phyloP scores from a whole-genome alignment of 1,140 invertebrate genomes.

The Conopomorpha cramerella region DNA sequence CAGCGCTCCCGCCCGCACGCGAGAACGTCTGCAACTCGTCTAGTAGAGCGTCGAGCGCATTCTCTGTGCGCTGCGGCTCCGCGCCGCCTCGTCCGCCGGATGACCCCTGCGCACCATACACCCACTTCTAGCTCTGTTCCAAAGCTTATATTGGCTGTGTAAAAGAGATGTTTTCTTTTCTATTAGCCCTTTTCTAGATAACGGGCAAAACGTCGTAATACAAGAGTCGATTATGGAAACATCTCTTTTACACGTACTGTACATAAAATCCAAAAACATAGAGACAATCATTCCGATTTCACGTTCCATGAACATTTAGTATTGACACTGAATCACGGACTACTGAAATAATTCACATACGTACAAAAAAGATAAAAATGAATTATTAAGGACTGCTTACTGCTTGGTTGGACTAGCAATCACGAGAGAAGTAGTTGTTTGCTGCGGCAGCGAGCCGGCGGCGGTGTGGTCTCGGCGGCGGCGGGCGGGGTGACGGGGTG shows the following conservation, averaged over 20 bases:
- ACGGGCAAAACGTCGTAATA: too few relatives aligned
- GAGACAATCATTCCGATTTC: slow-evolving; percentile 37
- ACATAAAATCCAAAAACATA: slow-evolving; percentile 22
- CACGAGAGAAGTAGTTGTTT: too few relatives aligned
- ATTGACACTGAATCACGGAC: slow-evolving; percentile 32
- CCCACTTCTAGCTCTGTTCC: slow-evolving; percentile 26
- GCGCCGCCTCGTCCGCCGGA: slow-evolving; percentile 70
- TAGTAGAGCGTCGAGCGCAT: slow-evolving; percentile 94
- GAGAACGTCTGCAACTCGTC: slow-evolving; percentile 88
- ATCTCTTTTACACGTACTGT: slow-evolving; percentile 16
- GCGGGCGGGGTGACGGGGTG: too few relatives aligned
- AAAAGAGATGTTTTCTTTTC: slow-evolving; percentile 32
- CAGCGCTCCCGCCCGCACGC: slow-evolving; percentile 68
- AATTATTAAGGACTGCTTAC: too few relatives aligned
- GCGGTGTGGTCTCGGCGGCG: too few relatives aligned
- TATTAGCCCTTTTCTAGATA: too few relatives aligned
- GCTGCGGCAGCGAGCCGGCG: too few relatives aligned
- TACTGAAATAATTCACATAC: too few relatives aligned
- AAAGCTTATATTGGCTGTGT: slow-evolving; percentile 17
- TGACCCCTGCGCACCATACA: slow-evolving; percentile 59
- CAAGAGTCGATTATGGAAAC: too few relatives aligned
- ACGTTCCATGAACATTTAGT: slow-evolving; percentile 34
- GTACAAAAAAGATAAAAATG: too few relatives aligned
- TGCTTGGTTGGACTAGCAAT: too few relatives aligned
- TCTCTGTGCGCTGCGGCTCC: slow-evolving; percentile 77